Evolutionary conservation across 2,113 vertebrate genomes (phyloP), one percentile per base, ranked within the genome.

Genomic region (Tupaia tana): DNA sequence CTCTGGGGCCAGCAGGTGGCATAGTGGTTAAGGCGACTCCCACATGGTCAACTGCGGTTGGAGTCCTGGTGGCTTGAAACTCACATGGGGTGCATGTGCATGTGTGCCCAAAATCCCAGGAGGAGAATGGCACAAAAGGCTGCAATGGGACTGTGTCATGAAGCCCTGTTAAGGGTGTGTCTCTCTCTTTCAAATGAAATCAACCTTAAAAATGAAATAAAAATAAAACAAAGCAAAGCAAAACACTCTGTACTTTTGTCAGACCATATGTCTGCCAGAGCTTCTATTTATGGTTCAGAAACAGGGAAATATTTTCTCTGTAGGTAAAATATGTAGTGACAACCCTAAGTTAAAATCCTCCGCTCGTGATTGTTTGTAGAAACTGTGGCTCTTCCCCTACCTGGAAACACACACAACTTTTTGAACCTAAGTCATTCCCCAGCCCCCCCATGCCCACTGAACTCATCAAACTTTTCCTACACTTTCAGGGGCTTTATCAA

Each of bases 221-320:
- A 19, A 29, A 31, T 18, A 6, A 77, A 78, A 78, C 27, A 4
- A 63, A 81, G 73, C 22, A 80, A 78, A 73, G 29, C 61, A 85
- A 87, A 95, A 89, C 5, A 56, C 6, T 59, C 12, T 4, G 9
- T 73, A 71, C 34, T 56, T 91, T 73, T 11, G 9, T 59, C 18
- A 29, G 11, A 90, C 22, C n/a, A 3, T 63, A 43, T 29, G 29
- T 73, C 79, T 77, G 25, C 73, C 8, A 0, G 56, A n/a, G 27
- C 13, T 93, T 79, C 29, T 90, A 52, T 66, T 89, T 92, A 94
- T 43, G 54, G 58, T 75, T 59, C 25, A 87, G 64, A 67, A 91
- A 24, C 1, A 79, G 52, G 20, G 83, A 64, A 84, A 54, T 81
- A 64, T 95, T 86, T 67, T 64, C 52, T 79, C 61, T 22, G 1